These are phyloP conservation scores for Cryptotermes secundus DNA, from an alignment of 1,140 invertebrate genomes.

Conservation along the genomic window DNA sequence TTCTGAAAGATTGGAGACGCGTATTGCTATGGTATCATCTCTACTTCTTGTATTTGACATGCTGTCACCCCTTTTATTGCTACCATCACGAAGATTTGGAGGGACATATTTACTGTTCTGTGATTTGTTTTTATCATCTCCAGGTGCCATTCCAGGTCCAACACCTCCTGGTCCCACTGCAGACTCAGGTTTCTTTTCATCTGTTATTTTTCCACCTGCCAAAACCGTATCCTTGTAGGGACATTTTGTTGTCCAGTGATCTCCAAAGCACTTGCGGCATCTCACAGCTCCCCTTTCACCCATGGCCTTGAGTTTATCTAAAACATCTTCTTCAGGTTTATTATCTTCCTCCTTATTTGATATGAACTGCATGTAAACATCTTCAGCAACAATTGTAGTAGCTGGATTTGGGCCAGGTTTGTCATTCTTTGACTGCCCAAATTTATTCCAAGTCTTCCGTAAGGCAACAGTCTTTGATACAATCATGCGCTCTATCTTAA, in stretches of 20 bases:
- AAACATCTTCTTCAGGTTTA: conserved; percentile 79
- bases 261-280: conserved; percentile 92
- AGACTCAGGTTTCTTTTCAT: conserved; percentile 39
- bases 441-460: conserved; percentile 92
- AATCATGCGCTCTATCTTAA: conserved; percentile 81
- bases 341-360: conserved; percentile 83
- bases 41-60: conserved; percentile 66
- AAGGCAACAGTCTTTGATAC: conserved; percentile 91
- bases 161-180: conserved; percentile 23
- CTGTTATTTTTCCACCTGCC: conserved; percentile 55
- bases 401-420: conserved; percentile 94
- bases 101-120: conserved; percentile 73
- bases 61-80: conserved; percentile 68
- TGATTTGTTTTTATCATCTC: conserved; percentile 50
- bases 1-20: conserved; percentile 97
- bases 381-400: conserved; percentile 94
- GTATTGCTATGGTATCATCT: conserved; percentile 84
- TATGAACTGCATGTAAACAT: conserved; percentile 93
- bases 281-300: conserved; percentile 81
- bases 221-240: conserved; percentile 91
- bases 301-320: conserved; percentile 71
- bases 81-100: conserved; percentile 82
- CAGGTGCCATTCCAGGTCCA: conserved; percentile 45
- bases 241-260: conserved; percentile 97
- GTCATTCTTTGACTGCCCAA: conserved; percentile 86